These are phyloP conservation scores for Liparis tanakae DNA, from an alignment of 2,797 vertebrate species.

Conservation along the genomic window DNA sequence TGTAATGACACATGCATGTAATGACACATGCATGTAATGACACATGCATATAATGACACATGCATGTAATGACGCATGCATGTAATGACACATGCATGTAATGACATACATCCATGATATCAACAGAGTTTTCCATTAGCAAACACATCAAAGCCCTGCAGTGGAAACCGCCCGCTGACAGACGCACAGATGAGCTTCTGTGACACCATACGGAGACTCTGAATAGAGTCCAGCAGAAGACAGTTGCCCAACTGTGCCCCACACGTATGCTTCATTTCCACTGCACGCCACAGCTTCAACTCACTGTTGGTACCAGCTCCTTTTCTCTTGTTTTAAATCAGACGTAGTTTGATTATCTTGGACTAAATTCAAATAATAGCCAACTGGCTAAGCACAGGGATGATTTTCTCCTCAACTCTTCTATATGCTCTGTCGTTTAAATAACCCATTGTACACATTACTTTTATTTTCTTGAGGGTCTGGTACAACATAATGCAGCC, in stretches of 20 bases:
- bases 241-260: constrained; percentile 8
- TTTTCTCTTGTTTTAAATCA: not conserved
- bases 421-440: not conserved
- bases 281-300: not conserved
- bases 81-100: too few relatives aligned
- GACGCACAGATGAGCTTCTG: constrained; percentile 11
- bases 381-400: not conserved
- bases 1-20: too few relatives aligned
- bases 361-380: not conserved
- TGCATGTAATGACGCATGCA: too few relatives aligned
- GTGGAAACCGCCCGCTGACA: not conserved
- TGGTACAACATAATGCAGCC: constrained; percentile 12
- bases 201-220: constrained; percentile 31
- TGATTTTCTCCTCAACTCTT: not conserved
- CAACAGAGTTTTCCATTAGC: not conserved
- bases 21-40: too few relatives aligned
- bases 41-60: too few relatives aligned
- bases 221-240: constrained; percentile 12
- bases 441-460: not conserved
- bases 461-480: not conserved
- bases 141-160: not conserved
- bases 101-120: not conserved
- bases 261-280: not conserved
- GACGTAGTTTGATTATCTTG: not conserved
- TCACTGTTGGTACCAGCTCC: not conserved